Evolutionary conservation across 1,140 invertebrate species (phyloP), one percentile per base, ranked within the genome.

Genomic region (Neodiprion pinetum): DNA sequence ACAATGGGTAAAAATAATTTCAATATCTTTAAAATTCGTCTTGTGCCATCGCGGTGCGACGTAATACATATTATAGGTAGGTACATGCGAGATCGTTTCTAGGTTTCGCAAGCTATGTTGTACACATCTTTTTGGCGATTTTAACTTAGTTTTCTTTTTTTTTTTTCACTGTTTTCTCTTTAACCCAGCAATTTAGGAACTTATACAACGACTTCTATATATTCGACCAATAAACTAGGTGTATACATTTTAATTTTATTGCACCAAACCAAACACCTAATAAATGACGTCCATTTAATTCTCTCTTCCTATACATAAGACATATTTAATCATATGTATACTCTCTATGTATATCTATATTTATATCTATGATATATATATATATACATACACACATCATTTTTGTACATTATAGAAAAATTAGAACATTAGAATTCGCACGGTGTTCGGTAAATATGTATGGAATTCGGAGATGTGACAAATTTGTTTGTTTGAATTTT

Each of bases 211-310:
- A 61, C n/a, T 61, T 61, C n/a, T 17, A 14, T 61, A 5, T 40
- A 40, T 40, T 40, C 28, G 28, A 40, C 28, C 28, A 40, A 40
- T 40, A 40, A 40, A 40, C 28, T 40, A 40, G 28, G 28, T 40
- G 28, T 40, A 40, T 40, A 40, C 28, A 40, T 40, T 40, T 61
- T 9, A 17, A 61, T 61, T 61, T 61, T 61, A 61, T 61, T 61
- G 53, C 53, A 61, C 53, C 53, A 61, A 61, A 61, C 53, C 53
- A 61, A 61, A 61, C 53, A 61, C 53, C 53, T 61, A 61, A 61
- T 61, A 61, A 61, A 61, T 61, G 53, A 61, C 53, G 53, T 61
- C 53, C 53, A 61, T 61, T 61, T 61, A 61, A 61, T 61, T 61
- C 11, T 61, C 53, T 61, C 53, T 14, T 61, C n/a, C n/a, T 61